These are phyloP conservation scores for Glaucopsyche alexis DNA, from an alignment of 2,888 invertebrate species.

Conservation along the genomic window DNA sequence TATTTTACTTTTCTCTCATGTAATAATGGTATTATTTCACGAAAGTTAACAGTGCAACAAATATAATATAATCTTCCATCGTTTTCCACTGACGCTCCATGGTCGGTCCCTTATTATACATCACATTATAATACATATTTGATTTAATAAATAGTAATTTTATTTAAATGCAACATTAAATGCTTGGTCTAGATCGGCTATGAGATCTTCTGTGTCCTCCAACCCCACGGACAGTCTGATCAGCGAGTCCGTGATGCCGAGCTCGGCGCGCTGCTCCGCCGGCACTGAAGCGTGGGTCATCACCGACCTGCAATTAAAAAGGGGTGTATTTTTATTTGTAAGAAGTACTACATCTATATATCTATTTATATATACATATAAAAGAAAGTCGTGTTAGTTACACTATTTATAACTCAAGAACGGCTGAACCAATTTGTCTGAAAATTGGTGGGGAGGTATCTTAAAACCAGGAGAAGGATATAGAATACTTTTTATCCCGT, in stretches of 20 bases:
- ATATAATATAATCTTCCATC: background rate
- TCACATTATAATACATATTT: conserved; percentile 12
- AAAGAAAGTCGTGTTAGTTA: no score
- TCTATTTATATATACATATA: no score
- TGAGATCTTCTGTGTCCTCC: conserved; percentile 91
- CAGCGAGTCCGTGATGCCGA: conserved; percentile 92
- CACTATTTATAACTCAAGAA: no score
- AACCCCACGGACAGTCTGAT: conserved; percentile 94
- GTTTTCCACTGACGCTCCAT: background rate
- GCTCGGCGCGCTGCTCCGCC: conserved; percentile 82
- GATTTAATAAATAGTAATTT: background rate
- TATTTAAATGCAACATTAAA: conserved; percentile 77
- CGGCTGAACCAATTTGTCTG: no score
- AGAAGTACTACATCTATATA: no score
- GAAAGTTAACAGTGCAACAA: background rate
- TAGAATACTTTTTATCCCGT: no score
- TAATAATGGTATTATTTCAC: no score
- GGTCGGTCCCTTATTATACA: conserved; percentile 19
- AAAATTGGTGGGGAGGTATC: no score
- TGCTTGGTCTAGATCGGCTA: conserved; percentile 91
- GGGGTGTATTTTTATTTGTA: no score
- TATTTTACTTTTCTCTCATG: background rate
- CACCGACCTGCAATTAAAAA: conserved; percentile 80
- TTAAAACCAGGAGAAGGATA: no score
- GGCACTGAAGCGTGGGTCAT: conserved; percentile 98